Conservation (phyloP, 1,140 invertebrate genomes). For the Drosophila funebris region DNA sequence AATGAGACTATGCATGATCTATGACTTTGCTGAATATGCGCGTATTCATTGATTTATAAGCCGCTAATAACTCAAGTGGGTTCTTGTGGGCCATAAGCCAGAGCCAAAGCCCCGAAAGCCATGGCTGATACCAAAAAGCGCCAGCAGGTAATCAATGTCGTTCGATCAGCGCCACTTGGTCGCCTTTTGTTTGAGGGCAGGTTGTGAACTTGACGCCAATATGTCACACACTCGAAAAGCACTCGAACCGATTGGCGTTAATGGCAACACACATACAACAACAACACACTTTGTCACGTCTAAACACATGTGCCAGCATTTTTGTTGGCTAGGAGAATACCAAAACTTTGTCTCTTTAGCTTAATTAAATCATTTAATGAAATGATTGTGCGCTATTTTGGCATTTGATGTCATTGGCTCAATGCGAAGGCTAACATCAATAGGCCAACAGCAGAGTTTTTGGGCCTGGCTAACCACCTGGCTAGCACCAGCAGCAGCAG, state of each 20-base stretch:
- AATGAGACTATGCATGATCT: conserved; percentile 34
- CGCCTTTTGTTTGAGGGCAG: conserved; percentile 29
- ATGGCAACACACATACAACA: conserved; percentile 39
- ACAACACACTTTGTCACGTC: conserved; percentile 10
- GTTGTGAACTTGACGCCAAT: conserved; percentile 76
- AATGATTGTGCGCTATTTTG: conserved; percentile 82
- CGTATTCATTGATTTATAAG: conserved; percentile 47
- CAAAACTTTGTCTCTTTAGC: conserved; percentile 71
- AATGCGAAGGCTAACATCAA: conserved; percentile 68
- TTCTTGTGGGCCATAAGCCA: conserved; percentile 44
- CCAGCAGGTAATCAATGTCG: conserved; percentile 54
- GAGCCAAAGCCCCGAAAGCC: neutral
- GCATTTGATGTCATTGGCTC: conserved; percentile 70
- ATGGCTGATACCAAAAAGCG: neutral
- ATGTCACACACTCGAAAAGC: conserved; percentile 77
- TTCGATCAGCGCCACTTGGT: conserved; percentile 44
- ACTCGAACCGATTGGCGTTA: conserved; percentile 58
- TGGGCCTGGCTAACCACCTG: conserved; percentile 2
- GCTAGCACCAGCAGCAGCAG: neutral
- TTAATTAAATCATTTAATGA: conserved; percentile 82
- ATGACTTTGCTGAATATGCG: conserved; percentile 21
- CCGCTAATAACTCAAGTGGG: conserved; percentile 67
- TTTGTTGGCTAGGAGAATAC: neutral
- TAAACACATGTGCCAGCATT: neutral
- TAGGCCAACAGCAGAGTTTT: too few species aligned